Conservation (phyloP, 2,888 invertebrate genomes). For the Aspidapion aeneum region DNA sequence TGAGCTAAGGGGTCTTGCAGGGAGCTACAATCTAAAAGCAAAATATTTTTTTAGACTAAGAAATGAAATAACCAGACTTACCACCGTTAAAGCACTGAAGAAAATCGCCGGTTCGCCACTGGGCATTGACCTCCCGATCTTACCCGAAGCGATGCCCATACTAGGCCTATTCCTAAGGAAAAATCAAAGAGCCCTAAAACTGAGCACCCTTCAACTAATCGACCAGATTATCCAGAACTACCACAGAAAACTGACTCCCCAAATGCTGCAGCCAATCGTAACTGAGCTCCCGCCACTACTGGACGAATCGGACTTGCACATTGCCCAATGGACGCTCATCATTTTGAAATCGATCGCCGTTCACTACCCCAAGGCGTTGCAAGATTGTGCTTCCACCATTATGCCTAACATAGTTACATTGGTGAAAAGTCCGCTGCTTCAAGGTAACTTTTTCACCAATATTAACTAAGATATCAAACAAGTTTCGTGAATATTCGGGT, state of each 20-base stretch:
- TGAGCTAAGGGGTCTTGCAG: too few relatives aligned
- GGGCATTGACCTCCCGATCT: slow-evolving; percentile 44
- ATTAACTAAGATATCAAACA: too few relatives aligned
- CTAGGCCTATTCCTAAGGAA: slow-evolving; percentile 93
- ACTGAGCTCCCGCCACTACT: slow-evolving; percentile 87
- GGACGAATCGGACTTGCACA: slow-evolving; percentile 93
- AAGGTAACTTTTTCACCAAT: slow-evolving; percentile 59
- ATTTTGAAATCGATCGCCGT: slow-evolving; percentile 79
- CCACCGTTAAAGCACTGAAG: slow-evolving; percentile 93
- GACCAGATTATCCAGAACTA: slow-evolving; percentile 91
- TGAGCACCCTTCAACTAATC: slow-evolving; percentile 84
- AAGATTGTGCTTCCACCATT: slow-evolving; percentile 68
- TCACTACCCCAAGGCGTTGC: slow-evolving; percentile 73
- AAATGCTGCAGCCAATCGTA: slow-evolving; percentile 72
- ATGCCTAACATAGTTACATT: slow-evolving; percentile 82
- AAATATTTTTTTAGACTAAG: too few relatives aligned
- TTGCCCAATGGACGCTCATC: slow-evolving; percentile 87
- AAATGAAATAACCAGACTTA: slow-evolving; percentile 95
- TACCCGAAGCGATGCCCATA: slow-evolving; percentile 85
- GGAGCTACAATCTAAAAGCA: too few relatives aligned
- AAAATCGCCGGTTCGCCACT: slow-evolving; percentile 91
- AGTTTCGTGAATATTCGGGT: too few relatives aligned
- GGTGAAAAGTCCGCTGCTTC: slow-evolving; percentile 87
- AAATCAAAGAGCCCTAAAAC: slow-evolving; percentile 92
- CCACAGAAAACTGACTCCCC: slow-evolving; percentile 59